Percentiles rank a stretch among this genome's conserved stretches.
These are phyloP conservation scores for Meghimatium bilineatum DNA, from an alignment of 2,888 invertebrate genomes.

Conservation along the genomic window DNA sequence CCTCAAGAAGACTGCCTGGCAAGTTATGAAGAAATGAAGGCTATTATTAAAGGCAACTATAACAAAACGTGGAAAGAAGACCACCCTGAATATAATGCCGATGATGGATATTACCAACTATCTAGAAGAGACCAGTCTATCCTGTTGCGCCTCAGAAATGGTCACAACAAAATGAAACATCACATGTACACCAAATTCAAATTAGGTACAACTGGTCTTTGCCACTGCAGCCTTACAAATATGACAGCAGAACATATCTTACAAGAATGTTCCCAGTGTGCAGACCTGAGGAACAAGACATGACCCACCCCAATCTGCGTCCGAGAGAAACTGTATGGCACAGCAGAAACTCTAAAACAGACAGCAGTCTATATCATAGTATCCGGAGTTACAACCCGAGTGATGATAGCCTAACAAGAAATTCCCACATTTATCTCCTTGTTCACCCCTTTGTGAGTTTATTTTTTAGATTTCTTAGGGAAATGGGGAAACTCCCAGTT, in stretches of 20 bases:
- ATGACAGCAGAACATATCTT: not conserved
- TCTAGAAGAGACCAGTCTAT: not conserved
- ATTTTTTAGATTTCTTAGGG: too few species aligned
- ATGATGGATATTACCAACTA: not conserved
- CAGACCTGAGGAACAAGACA: not conserved
- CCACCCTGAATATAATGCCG: not conserved
- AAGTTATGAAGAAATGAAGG: not conserved
- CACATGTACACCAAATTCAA: not conserved
- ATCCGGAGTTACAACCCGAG: too few species aligned
- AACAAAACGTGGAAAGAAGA: not conserved
- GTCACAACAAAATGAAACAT: not conserved
- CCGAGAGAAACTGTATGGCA: not conserved
- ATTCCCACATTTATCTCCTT: too few species aligned
- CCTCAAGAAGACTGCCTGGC: not conserved
- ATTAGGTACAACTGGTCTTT: not conserved
- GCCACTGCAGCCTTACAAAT: not conserved
- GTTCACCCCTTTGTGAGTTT: too few species aligned
- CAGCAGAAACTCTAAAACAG: not conserved
- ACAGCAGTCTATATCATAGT: not conserved
- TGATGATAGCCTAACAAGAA: too few species aligned
- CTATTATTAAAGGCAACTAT: too few species aligned
- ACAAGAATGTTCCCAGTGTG: not conserved
- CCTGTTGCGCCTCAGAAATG: not conserved
- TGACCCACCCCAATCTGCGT: not conserved
- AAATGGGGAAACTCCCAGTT: too few species aligned